Conservation (phyloP, 1,140 invertebrate species). For the Sesamia nonagrioides region DNA sequence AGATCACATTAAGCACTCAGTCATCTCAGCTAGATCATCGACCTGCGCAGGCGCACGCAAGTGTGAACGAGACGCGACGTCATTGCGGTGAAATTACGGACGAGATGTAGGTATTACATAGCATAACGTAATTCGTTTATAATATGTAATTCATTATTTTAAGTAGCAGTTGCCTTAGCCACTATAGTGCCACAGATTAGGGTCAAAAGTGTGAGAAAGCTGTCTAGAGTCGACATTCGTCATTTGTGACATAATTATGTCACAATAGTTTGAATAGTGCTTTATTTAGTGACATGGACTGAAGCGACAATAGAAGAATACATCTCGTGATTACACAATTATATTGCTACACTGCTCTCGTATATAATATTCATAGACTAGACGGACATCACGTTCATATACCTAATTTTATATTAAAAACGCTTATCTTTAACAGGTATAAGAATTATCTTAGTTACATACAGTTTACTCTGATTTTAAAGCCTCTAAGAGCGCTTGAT, state of each 20-base stretch:
- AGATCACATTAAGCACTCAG: background rate
- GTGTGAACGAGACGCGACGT: slow-evolving; percentile 31
- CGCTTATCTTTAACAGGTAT: no score
- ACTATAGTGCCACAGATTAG: background rate
- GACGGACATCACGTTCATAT: no score
- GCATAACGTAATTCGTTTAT: slow-evolving; percentile 19
- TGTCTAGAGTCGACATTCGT: background rate
- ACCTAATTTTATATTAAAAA: no score
- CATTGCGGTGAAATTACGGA: slow-evolving; percentile 32
- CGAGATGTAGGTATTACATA: background rate
- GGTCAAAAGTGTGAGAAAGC: background rate
- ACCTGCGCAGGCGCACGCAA: slow-evolving; percentile 18
- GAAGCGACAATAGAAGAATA: no score
- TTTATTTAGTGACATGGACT: no score
- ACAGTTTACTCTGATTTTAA: no score
- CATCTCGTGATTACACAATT: no score
- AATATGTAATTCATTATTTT: background rate
- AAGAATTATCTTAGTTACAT: no score
- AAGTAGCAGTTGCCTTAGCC: background rate
- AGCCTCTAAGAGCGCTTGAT: no score
- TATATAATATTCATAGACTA: no score
- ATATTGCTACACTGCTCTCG: no score
- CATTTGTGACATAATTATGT: background rate
- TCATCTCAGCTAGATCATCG: slow-evolving; percentile 19
- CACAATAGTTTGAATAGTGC: background rate